Percentiles rank a stretch among this genome's conserved stretches.
These are phyloP conservation scores for Nephotettix cincticeps DNA, from an alignment of 1,140 invertebrate genomes.

Conservation along the genomic window DNA sequence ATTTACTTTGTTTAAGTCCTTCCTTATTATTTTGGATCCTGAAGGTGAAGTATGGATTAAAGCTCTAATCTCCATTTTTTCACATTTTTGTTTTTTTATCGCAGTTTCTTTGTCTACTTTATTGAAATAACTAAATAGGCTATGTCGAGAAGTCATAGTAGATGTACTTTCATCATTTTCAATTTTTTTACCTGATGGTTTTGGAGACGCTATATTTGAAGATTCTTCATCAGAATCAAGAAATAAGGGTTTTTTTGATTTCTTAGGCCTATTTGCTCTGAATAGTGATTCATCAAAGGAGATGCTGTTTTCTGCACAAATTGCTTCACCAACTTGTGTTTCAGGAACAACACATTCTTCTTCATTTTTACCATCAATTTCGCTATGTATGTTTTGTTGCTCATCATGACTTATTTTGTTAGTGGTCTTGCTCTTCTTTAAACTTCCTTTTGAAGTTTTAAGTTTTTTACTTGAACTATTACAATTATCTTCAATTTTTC, in stretches of 20 bases:
- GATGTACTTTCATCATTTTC: background rate
- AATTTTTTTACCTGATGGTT: background rate
- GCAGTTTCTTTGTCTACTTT: constrained; percentile 24
- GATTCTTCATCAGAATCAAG: background rate
- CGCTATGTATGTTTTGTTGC: background rate
- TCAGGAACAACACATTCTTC: background rate
- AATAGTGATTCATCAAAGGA: constrained; percentile 8
- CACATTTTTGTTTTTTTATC: background rate
- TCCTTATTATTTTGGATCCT: background rate
- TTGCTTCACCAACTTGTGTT: background rate
- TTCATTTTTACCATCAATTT: background rate
- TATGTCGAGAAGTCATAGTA: background rate
- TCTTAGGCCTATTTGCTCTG: background rate
- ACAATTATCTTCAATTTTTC: background rate
- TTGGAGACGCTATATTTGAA: background rate
- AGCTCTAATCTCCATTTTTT: constrained; percentile 11
- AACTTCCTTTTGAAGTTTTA: background rate
- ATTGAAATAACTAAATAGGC: constrained; percentile 18
- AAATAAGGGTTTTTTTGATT: background rate
- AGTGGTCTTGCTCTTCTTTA: background rate
- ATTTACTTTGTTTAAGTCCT: background rate
- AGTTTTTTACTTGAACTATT: background rate
- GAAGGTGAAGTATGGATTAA: background rate
- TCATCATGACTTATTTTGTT: background rate
- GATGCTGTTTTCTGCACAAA: background rate